These are phyloP conservation scores for Virgularia gustaviana DNA, from an alignment of 92 coral and sea anemone genomes.

Conservation along the genomic window DNA sequence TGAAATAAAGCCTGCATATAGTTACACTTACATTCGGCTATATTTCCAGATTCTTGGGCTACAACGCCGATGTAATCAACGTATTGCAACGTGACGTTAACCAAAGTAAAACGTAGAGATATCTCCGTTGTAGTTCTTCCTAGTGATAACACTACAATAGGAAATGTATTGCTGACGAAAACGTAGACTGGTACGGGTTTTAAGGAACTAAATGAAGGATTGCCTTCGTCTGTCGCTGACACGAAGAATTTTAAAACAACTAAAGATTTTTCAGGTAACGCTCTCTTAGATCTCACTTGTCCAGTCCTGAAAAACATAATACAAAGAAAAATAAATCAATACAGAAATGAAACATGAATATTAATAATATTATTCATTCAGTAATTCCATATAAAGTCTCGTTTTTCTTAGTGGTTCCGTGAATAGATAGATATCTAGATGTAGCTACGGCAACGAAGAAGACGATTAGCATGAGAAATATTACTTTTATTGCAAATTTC, in stretches of 20 bases:
- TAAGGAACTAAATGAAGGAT: neutral
- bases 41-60: constrained; percentile 8
- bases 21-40: constrained; percentile 19
- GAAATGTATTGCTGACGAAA: constrained; percentile 3
- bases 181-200: constrained; percentile 20
- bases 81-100: constrained; percentile 6
- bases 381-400: no score
- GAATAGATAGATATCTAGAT: no score
- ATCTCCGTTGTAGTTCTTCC: constrained; percentile 18
- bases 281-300: neutral
- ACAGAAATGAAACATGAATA: no score
- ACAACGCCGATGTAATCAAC: constrained; percentile 25
- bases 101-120: constrained; percentile 6
- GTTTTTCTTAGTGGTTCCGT: no score
- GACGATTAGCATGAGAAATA: no score
- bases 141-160: neutral
- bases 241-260: constrained; percentile 3
- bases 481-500: no score
- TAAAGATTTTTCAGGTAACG: constrained; percentile 16
- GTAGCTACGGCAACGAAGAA: no score
- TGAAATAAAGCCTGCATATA: no score
- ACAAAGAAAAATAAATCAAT: no score
- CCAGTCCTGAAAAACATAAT: constrained; percentile 28
- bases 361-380: no score
- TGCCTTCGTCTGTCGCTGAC: constrained; percentile 21